These are phyloP conservation scores for Enteromius viviparus DNA, from an alignment of 2,797 vertebrate species.

Conservation along the genomic window DNA sequence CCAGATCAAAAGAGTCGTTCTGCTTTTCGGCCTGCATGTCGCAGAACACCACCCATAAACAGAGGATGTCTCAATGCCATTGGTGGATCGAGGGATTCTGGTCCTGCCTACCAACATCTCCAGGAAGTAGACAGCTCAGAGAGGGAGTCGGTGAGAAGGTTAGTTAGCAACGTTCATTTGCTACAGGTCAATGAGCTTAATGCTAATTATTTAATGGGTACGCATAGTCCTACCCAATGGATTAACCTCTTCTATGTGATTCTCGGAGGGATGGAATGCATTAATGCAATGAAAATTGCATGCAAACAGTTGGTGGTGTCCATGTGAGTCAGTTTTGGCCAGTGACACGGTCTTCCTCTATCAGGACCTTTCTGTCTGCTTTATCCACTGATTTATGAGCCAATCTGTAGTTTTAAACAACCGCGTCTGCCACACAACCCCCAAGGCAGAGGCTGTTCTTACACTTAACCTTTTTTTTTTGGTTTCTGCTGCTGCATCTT, in stretches of 20 bases:
- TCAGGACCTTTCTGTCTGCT: slow-evolving; percentile 6
- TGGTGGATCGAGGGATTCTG: slow-evolving; percentile 74
- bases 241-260: not conserved
- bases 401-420: slow-evolving; percentile 36
- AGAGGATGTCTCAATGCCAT: slow-evolving; percentile 73
- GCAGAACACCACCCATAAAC: slow-evolving; percentile 71
- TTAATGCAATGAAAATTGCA: slow-evolving; percentile 23
- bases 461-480: not conserved
- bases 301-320: not conserved
- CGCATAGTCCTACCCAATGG: not conserved
- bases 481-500: not conserved
- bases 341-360: not conserved
- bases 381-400: slow-evolving; percentile 8
- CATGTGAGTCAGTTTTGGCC: not conserved
- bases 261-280: not conserved
- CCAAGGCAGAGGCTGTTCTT: not conserved
- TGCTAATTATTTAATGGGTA: slow-evolving; percentile 27
- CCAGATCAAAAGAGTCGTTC: slow-evolving; percentile 66
- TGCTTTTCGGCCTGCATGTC: slow-evolving; percentile 66
- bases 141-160: slow-evolving; percentile 71
- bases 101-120: slow-evolving; percentile 79
- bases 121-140: slow-evolving; percentile 74
- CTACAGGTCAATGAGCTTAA: slow-evolving; percentile 17
- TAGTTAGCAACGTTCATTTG: slow-evolving; percentile 51
- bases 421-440: slow-evolving; percentile 12